phyloP scores from a whole-genome alignment of 2,797 vertebrate species.

The Enteromius argenteus region DNA sequence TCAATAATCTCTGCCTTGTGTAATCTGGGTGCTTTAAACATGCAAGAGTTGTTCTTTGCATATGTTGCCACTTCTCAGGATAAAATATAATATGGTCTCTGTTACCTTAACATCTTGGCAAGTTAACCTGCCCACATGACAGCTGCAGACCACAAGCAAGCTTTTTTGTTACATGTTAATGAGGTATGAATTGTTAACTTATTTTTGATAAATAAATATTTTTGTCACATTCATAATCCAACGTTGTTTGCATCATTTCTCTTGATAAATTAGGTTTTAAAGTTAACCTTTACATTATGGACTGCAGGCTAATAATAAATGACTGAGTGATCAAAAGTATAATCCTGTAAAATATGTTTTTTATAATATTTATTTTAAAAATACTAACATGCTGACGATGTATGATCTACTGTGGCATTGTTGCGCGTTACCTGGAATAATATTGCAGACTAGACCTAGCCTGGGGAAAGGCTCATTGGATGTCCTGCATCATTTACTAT shows the following conservation, averaged over 20 bases:
- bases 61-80: slow-evolving; percentile 28
- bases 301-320: not conserved
- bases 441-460: not conserved
- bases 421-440: not conserved
- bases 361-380: not conserved
- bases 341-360: not conserved
- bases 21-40: not conserved
- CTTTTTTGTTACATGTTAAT: slow-evolving; percentile 46
- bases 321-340: not conserved
- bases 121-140: not conserved
- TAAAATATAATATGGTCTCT: slow-evolving; percentile 19
- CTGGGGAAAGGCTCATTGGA: not conserved
- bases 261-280: not conserved
- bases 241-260: not conserved
- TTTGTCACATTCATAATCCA: slow-evolving; percentile 44
- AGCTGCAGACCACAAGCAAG: slow-evolving; percentile 5
- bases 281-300: not conserved
- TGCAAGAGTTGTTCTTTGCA: not conserved
- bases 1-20: slow-evolving; percentile 4
- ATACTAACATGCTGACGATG: not conserved
- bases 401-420: not conserved
- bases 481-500: not conserved
- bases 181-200: slow-evolving; percentile 38
- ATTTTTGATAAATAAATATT: slow-evolving; percentile 63
- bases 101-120: slow-evolving; percentile 15